Evolutionary conservation across 2,797 vertebrate species (phyloP), one percentile per base, ranked within the genome.

Genomic region (Nothura maculosa): DNA sequence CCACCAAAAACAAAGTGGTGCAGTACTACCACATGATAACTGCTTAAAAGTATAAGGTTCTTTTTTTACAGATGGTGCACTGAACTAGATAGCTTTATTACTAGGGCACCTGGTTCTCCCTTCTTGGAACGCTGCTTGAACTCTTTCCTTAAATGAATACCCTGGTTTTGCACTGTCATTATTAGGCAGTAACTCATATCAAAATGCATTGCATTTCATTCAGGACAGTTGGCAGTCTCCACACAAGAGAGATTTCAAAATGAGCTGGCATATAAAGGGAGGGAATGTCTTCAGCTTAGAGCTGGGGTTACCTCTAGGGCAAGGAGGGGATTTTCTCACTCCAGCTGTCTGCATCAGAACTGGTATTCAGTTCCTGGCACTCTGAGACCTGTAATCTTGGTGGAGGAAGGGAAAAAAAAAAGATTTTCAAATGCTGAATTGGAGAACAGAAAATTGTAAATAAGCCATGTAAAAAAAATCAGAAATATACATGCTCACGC

Each of bases 161-260:
- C 45, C 87, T 90, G 94, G 68, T 72, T 96, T 96, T 93, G 77
- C 93, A 94, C 93, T 87, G 77, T 96, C 96, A 94, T 96, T 94
- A 93, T 78, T 92, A 90, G 89, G 92, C 94, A 90, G 87, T 87
- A 92, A 78, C 93, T 94, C 90, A 87, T 92, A 93, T 83, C 52
- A 0, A 92, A 97, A 88, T 50, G 81, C 87, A 38, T 86, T 85
- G 88, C 84, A 55, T 97, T 96, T 97, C 94, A 97, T 97, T 97
- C 94, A 95, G 97, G 96, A 93, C 93, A 96, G 87, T 97, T 97
- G 96, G 90, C 95, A 96, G 94, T 91, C 89, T 94, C 96, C 97
- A 83, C 81, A 96, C 79, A 85, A 97, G 97, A 28, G 30, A 94
- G 94, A 83, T 91, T 96, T 96, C 94, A 94, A 97, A 96, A 94